phyloP scores from a whole-genome alignment of 2,797 vertebrate species.

The Halcyon smyrnensis region DNA sequence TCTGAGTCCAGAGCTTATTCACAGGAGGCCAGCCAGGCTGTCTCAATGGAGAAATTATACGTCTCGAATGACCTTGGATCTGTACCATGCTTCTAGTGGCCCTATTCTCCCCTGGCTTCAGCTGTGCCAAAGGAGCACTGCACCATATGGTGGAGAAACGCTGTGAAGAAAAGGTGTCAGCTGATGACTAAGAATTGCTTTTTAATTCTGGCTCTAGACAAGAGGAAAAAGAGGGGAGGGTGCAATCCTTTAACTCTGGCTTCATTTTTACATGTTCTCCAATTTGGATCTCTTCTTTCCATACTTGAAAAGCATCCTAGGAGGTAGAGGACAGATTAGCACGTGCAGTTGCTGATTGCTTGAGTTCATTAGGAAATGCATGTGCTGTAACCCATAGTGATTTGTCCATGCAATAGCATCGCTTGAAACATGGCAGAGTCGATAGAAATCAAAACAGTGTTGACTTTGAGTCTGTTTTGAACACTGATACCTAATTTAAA shows the following conservation, averaged over 20 bases:
- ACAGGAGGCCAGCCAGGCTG: neutral
- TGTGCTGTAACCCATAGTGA: rapidly evolving
- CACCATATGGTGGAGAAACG: neutral
- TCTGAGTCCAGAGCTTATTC: neutral
- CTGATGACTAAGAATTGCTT: neutral
- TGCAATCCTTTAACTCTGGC: neutral
- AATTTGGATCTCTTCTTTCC: neutral
- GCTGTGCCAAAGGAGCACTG: neutral
- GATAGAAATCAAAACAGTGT: neutral
- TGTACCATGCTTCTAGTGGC: neutral
- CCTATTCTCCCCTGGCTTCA: neutral
- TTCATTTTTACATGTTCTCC: neutral
- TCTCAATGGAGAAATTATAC: neutral
- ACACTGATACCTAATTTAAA: neutral
- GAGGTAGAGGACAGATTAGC: neutral
- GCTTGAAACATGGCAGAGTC: rapidly evolving
- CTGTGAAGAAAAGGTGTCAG: neutral
- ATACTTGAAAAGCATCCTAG: neutral
- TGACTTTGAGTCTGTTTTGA: neutral
- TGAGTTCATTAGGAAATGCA: neutral
- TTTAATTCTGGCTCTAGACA: neutral
- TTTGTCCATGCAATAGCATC: neutral
- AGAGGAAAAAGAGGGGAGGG: neutral
- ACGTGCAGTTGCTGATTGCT: neutral
- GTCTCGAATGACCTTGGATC: neutral